These are phyloP conservation scores for Glandiceps talaboti DNA, from an alignment of 53 echinoderm and acorn worm genomes.

Conservation along the genomic window DNA sequence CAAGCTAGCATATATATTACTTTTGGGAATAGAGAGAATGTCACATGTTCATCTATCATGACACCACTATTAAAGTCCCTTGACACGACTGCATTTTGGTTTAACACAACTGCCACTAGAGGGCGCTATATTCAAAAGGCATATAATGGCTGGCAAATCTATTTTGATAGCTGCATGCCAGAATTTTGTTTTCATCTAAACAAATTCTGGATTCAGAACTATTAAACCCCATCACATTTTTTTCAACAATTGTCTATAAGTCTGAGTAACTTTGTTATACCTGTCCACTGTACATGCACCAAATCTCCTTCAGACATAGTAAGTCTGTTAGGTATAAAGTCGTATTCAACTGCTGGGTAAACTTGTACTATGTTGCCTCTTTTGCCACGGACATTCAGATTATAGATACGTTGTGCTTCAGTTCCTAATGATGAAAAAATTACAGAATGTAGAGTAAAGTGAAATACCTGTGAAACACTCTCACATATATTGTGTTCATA, in stretches of 20 bases:
- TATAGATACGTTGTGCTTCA: conserved; percentile 39
- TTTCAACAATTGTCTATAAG: too few relatives aligned
- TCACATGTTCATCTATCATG: too few relatives aligned
- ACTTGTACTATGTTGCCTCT: conserved; percentile 91
- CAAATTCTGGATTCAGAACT: not conserved
- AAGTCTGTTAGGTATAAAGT: conserved; percentile 80
- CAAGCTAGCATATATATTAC: too few relatives aligned
- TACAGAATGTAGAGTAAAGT: not conserved
- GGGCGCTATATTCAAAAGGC: not conserved
- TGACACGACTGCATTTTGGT: too few relatives aligned
- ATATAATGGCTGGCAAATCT: not conserved
- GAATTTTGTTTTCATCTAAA: conserved; percentile 10
- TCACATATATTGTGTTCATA: not conserved
- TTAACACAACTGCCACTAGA: too few relatives aligned
- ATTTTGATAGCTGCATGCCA: not conserved
- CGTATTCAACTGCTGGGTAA: conserved; percentile 85
- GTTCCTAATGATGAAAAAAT: conserved; percentile 15
- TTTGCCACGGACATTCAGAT: conserved; percentile 88
- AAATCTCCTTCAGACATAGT: conserved; percentile 35
- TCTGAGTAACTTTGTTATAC: too few relatives aligned
- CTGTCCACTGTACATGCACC: conserved; percentile 59
- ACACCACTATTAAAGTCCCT: too few relatives aligned
- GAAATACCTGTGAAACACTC: not conserved
- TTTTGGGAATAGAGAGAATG: too few relatives aligned
- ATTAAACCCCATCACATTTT: too few relatives aligned